A percentile compares a stretch with the other conserved stretches of the same genome.
phyloP scores from a whole-genome alignment of 2,797 vertebrate genomes.

The Scyliorhinus canicula region DNA sequence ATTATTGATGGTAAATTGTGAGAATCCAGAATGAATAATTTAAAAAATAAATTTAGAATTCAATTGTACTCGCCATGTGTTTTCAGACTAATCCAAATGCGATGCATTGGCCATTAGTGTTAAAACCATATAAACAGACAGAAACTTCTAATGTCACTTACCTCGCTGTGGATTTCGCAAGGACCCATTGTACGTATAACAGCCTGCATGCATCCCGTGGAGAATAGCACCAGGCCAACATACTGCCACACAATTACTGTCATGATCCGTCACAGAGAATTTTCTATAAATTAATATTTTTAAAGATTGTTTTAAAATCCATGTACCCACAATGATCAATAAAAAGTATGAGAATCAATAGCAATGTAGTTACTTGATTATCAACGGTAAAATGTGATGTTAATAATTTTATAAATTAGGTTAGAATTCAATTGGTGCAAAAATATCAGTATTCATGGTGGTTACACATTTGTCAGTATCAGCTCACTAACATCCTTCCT shows the following conservation, averaged over 20 bases:
- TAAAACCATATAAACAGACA: too few relatives aligned
- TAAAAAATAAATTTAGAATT: too few relatives aligned
- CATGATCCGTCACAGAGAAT: not conserved
- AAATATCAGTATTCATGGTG: not conserved
- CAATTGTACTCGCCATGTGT: not conserved
- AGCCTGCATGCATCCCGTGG: not conserved
- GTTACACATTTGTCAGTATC: not conserved
- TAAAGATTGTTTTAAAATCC: not conserved
- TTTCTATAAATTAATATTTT: slow-evolving; percentile 27
- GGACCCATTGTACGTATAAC: not conserved
- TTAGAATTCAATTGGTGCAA: not conserved
- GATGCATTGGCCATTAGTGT: too few relatives aligned
- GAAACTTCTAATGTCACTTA: not conserved
- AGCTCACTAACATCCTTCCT: not conserved
- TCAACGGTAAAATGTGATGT: not conserved
- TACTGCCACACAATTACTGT: not conserved
- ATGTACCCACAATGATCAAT: not conserved
- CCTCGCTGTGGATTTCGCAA: not conserved
- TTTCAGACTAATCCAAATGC: not conserved
- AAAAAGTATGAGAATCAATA: not conserved
- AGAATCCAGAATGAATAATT: too few relatives aligned
- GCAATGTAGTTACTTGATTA: not conserved
- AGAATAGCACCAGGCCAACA: not conserved
- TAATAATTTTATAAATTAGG: not conserved
- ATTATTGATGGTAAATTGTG: too few relatives aligned